A percentile compares a stretch with the other conserved stretches of the same genome.
Conservation (phyloP, 2,888 invertebrate species). For the Phalangium opilio region DNA sequence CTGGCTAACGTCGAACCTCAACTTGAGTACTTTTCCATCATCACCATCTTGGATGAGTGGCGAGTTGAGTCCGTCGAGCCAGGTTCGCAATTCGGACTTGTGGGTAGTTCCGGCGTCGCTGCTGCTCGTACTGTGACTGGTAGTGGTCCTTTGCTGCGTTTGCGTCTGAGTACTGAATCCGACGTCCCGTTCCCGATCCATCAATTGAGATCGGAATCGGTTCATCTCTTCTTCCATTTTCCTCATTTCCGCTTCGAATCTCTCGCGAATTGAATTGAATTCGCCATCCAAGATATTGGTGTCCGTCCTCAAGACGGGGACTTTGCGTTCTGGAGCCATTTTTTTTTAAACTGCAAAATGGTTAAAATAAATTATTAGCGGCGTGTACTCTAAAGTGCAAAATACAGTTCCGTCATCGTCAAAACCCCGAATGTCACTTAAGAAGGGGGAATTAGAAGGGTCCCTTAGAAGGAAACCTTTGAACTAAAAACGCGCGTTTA, state of each 20-base stretch:
- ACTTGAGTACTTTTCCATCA: conserved; percentile 79
- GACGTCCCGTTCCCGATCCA: conserved; percentile 82
- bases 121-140: conserved; percentile 39
- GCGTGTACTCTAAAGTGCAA: no score
- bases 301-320: conserved; percentile 78
- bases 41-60: conserved; percentile 87
- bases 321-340: conserved; percentile 21
- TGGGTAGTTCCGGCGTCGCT: conserved; percentile 11
- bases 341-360: no score
- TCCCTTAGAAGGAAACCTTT: no score
- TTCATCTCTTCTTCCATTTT: conserved; percentile 99
- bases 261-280: conserved; percentile 86
- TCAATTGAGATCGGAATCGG: conserved; percentile 77
- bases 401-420: no score
- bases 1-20: conserved; percentile 93
- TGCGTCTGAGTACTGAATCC: conserved; percentile 11
- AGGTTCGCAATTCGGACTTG: conserved; percentile 43
- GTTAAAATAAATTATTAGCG: no score
- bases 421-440: no score
- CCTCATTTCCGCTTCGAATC: conserved; percentile 91
- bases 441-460: no score
- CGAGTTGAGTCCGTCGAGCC: conserved; percentile 73
- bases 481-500: no score
- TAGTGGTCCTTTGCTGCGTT: conserved; percentile 34
- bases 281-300: conserved; percentile 92